These are phyloP conservation scores for Metellina segmentata DNA, from an alignment of 2,888 invertebrate genomes.

Conservation along the genomic window DNA sequence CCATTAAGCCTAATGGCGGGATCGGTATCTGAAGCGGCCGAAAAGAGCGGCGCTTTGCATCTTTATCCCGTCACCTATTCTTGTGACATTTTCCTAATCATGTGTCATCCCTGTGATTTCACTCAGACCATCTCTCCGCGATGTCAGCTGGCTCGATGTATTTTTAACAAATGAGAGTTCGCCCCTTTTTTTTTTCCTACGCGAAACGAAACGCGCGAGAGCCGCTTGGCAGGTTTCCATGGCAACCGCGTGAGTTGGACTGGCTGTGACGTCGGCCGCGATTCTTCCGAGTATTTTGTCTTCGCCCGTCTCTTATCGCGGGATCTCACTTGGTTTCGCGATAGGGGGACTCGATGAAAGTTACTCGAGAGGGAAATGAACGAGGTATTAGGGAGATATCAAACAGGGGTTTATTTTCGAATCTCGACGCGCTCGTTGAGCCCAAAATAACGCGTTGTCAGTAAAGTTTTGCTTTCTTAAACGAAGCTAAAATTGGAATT, in stretches of 20 bases:
- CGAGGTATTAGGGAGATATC: neutral
- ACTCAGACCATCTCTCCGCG: neutral
- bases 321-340: neutral
- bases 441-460: no score
- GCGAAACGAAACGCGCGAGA: neutral
- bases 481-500: no score
- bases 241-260: neutral
- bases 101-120: constrained; percentile 11
- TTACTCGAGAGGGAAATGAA: neutral
- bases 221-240: constrained; percentile 39
- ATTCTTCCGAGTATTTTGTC: neutral
- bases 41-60: neutral
- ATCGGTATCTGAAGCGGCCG: no score
- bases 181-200: neutral
- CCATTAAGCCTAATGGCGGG: no score
- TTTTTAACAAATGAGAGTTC: neutral
- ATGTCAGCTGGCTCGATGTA: neutral
- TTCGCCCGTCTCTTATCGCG: neutral
- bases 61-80: constrained; percentile 22
- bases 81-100: constrained; percentile 42
- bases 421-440: neutral
- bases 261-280: neutral
- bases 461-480: no score
- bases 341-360: neutral
- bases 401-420: neutral